Conservation (phyloP, 2,113 vertebrate genomes). For the Tonatia bakeri region DNA sequence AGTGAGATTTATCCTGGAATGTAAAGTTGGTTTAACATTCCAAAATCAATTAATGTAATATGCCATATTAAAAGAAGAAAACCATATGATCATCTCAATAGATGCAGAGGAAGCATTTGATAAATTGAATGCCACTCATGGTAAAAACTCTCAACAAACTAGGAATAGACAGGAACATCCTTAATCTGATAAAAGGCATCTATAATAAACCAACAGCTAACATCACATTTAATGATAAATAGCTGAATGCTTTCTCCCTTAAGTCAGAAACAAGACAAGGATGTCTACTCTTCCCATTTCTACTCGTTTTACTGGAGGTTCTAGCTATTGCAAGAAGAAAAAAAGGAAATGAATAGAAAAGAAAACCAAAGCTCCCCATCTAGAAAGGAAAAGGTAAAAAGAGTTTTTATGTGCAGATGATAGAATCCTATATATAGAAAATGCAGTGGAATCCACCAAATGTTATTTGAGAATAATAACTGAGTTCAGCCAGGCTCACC, state of each 20-base stretch:
- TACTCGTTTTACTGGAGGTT: not conserved
- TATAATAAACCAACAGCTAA: not conserved
- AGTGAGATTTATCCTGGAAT: not conserved
- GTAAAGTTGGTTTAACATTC: not conserved
- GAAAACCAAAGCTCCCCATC: not conserved
- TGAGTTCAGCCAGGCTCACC: not conserved
- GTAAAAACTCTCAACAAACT: not conserved
- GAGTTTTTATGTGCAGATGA: not conserved
- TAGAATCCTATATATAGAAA: not conserved
- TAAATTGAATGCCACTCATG: not conserved
- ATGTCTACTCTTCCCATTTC: not conserved
- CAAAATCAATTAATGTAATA: not conserved
- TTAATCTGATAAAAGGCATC: not conserved
- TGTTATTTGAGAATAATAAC: not conserved
- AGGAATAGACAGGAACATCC: not conserved
- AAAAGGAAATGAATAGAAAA: not conserved
- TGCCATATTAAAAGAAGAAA: not conserved
- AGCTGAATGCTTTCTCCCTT: not conserved
- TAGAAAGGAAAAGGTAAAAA: not conserved
- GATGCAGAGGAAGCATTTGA: not conserved
- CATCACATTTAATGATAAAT: not conserved
- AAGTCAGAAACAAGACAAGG: not conserved
- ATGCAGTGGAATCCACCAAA: not conserved
- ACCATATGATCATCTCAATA: not conserved
- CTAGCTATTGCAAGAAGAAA: not conserved